Evolutionary conservation across 2,888 invertebrate species (phyloP).

Genomic region (Pharmacophagus antenor): DNA sequence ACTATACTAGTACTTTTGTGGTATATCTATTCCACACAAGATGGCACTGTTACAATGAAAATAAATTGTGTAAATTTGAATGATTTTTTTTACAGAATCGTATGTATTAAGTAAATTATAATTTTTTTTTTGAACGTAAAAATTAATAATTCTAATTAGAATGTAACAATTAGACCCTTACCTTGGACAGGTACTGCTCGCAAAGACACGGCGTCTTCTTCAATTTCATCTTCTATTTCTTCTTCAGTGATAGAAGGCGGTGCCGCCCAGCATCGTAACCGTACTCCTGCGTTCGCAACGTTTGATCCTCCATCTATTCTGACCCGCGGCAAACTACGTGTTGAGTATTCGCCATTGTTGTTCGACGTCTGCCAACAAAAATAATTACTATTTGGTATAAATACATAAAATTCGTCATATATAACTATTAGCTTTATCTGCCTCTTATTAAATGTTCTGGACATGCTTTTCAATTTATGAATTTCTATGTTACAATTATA

Average conservation of each 20-base stretch:
- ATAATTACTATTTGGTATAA: no score
- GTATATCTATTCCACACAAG: slow-evolving; percentile 41
- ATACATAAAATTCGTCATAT: no score
- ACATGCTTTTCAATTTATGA: no score
- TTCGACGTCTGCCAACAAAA: slow-evolving; percentile 53
- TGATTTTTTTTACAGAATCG: background rate
- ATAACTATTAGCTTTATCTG: no score
- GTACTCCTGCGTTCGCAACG: slow-evolving; percentile 81
- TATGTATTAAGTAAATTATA: no score
- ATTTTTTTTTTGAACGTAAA: no score
- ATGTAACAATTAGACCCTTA: slow-evolving; percentile 43
- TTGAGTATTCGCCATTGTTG: slow-evolving; percentile 68
- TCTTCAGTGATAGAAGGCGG: slow-evolving; percentile 86
- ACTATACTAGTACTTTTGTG: background rate
- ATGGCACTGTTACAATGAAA: slow-evolving; percentile 43
- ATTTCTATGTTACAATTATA: no score
- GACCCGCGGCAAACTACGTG: slow-evolving; percentile 82
- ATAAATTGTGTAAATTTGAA: background rate
- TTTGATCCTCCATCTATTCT: slow-evolving; percentile 85
- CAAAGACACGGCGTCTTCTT: slow-evolving; percentile 84
- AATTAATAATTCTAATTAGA: no score
- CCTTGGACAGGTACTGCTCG: slow-evolving; percentile 83
- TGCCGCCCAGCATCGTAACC: slow-evolving; percentile 81
- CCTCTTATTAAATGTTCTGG: no score
- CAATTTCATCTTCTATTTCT: slow-evolving; percentile 81